Evolutionary conservation across 2,113 vertebrate species (phyloP), one percentile per base, ranked within the genome.

Genomic region (Hylia prasina): DNA sequence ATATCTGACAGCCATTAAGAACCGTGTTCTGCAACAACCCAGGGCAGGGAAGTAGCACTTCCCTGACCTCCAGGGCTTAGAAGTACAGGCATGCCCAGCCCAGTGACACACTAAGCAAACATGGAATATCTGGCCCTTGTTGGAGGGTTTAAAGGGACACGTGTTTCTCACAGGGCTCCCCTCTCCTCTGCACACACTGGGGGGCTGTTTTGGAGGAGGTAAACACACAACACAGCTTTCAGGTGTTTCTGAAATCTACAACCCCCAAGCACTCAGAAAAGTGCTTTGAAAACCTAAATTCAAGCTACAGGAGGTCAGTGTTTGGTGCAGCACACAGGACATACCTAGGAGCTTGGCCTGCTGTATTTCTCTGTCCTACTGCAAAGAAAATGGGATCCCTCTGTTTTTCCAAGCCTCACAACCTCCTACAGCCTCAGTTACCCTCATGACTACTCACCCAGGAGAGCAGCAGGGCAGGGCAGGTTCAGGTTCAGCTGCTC

Each of bases 151-250:
- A 71, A 53, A 2, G 7, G 33, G 2, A 18, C 0, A 1, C 0
- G 0, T 10, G 11, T 35, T 61, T 50, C 85, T 68, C 4, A 35
- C 0, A 0, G 33, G 53, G 13, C 13, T 91, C 5, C 13, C 21
- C 37, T n/a, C 6, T 1, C 53, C 31, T 42, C 48, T 58, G 45
- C 44, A 7, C 19, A 57, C 45, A 28, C 25, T 18, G 16, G 25
- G 8, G 8, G 10, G 12, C 19, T 47, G 5, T 33, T 56, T 57
- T 1, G 3, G 60, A 51, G 28, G 31, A 65, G 12, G 19, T 18
- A 48, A 77, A 48, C 15, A 27, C 6, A 5, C 10, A 15, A 19
- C 14, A 27, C 9, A 45, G 40, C 21, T 73, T n/a, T 1, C 27
- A 53, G n/a, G 15, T 24, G 31, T 19, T 90, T 42, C 42, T 10